phyloP scores from a whole-genome alignment of 2,888 invertebrate species.

The Didymodactylos carnosus region DNA sequence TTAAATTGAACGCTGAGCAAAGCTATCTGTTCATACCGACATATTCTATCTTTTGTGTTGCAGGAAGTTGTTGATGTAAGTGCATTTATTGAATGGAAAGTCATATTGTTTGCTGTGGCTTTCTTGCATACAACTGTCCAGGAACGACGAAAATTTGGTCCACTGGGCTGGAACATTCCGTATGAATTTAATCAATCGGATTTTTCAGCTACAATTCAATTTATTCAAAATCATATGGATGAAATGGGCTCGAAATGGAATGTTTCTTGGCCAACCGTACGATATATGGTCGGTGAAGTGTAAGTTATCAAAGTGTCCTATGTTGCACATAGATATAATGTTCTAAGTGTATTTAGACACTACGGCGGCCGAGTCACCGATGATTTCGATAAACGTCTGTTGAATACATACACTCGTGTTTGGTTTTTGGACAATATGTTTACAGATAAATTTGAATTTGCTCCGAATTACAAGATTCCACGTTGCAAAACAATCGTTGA shows the following conservation, averaged over 20 bases:
- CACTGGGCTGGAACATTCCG: constrained; percentile 85
- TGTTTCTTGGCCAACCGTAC: constrained; percentile 15
- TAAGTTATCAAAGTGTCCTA: background rate
- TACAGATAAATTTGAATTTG: constrained; percentile 66
- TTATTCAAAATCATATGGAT: constrained; percentile 83
- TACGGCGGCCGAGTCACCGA: constrained; percentile 80
- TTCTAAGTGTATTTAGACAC: constrained; percentile 26
- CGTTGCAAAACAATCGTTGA: constrained; percentile 43
- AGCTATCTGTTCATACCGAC: background rate
- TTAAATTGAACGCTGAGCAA: background rate
- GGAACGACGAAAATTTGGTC: constrained; percentile 81
- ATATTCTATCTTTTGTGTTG: background rate
- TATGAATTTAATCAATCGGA: constrained; percentile 94
- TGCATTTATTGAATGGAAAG: constrained; percentile 68
- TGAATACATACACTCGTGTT: constrained; percentile 68
- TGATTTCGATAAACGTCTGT: constrained; percentile 76
- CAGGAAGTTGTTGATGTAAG: constrained; percentile 65
- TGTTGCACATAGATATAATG: background rate
- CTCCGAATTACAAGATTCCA: constrained; percentile 57
- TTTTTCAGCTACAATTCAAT: constrained; percentile 79
- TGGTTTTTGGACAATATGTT: constrained; percentile 83
- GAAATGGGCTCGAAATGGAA: constrained; percentile 82
- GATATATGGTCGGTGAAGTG: constrained; percentile 15
- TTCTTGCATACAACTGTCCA: constrained; percentile 85
- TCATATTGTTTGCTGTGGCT: constrained; percentile 71